Evolutionary conservation across 2,113 vertebrate genomes (phyloP).

Genomic region (Cheilinus undulatus): DNA sequence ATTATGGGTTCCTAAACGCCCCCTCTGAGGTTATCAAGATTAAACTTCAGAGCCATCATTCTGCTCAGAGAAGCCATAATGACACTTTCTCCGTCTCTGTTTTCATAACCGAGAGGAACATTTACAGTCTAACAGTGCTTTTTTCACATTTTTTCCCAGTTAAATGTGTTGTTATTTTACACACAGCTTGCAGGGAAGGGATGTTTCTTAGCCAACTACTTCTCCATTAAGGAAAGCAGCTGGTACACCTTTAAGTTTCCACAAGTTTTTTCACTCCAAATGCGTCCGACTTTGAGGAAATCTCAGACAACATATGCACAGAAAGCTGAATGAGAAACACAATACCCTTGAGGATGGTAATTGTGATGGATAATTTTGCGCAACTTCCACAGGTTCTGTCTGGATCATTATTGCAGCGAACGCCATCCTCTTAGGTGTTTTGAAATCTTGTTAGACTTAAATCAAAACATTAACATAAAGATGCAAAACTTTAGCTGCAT

Average conservation of each 20-base stretch:
- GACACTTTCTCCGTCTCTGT: slow-evolving; percentile 24
- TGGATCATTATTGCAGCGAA: slow-evolving; percentile 40
- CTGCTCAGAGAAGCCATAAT: slow-evolving; percentile 20
- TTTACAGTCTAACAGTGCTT: slow-evolving; percentile 17
- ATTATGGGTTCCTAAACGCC: slow-evolving; percentile 60
- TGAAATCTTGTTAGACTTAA: slow-evolving; percentile 30
- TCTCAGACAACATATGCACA: slow-evolving; percentile 9
- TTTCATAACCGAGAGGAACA: slow-evolving; percentile 39
- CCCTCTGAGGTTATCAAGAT: slow-evolving; percentile 63
- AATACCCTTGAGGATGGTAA: slow-evolving; percentile 38
- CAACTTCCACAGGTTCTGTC: slow-evolving; percentile 26
- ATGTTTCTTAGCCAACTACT: slow-evolving; percentile 24
- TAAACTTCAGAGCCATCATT: slow-evolving; percentile 57
- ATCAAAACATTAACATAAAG: no score
- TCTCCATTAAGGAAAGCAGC: neutral
- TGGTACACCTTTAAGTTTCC: slow-evolving; percentile 20
- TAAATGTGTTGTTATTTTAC: slow-evolving; percentile 21
- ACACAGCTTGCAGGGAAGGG: neutral
- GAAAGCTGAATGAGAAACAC: slow-evolving; percentile 6
- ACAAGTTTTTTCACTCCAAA: neutral
- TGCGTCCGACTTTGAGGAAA: slow-evolving; percentile 11
- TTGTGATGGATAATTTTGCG: slow-evolving; percentile 46
- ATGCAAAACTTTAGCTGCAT: neutral
- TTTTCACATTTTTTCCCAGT: slow-evolving; percentile 29
- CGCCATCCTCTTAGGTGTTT: slow-evolving; percentile 40